Evolutionary conservation across 2,113 vertebrate genomes (phyloP).

Genomic region (Trochalopteron elliotii): DNA sequence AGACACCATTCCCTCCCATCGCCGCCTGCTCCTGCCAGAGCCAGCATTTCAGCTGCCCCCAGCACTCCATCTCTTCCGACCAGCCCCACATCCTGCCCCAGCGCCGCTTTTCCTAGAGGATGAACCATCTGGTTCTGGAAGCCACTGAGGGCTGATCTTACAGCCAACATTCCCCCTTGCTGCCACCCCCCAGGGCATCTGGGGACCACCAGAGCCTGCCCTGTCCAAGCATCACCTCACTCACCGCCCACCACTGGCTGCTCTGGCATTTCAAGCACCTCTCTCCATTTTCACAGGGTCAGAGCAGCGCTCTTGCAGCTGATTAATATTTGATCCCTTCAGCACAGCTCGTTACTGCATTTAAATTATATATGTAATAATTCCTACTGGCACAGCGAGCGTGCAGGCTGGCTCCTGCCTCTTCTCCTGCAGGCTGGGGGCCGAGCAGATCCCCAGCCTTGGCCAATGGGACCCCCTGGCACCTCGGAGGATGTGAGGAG

Average conservation of each 20-base stretch:
- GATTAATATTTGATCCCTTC: constrained; percentile 76
- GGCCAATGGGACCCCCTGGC: background rate
- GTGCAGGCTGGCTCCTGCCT: background rate
- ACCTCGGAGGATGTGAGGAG: rapidly evolving
- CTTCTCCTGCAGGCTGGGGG: background rate
- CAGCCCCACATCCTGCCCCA: background rate
- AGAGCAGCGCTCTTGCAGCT: constrained; percentile 25
- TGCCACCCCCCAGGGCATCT: background rate
- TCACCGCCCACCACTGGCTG: rapidly evolving
- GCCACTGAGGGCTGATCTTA: background rate
- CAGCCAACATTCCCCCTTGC: background rate
- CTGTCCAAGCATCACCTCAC: rapidly evolving
- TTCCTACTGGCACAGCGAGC: background rate
- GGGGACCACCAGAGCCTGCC: background rate
- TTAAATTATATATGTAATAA: constrained; percentile 69
- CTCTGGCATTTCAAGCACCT: constrained; percentile 31
- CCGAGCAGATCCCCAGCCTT: rapidly evolving
- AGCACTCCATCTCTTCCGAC: rapidly evolving
- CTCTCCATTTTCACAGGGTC: constrained; percentile 38
- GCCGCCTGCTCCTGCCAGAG: background rate
- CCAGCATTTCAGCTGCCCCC: background rate
- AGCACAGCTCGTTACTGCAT: constrained; percentile 68
- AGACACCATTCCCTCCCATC: constrained; percentile 60
- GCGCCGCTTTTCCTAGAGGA: rapidly evolving
- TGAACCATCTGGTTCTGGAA: background rate